Conservation (phyloP, 2,888 invertebrate genomes). For the Oligia strigilis region DNA sequence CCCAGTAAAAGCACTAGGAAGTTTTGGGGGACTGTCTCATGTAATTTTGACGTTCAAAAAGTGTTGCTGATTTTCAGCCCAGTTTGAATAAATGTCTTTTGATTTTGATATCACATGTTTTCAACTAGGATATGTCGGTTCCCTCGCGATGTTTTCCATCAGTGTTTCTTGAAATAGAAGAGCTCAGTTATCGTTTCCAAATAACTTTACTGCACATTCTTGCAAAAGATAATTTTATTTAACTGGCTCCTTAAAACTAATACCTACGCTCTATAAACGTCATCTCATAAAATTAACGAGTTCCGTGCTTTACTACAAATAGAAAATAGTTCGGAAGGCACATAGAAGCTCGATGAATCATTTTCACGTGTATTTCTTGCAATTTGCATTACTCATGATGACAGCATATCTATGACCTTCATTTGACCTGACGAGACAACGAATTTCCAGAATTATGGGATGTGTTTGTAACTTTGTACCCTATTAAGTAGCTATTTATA, state of each 20-base stretch:
- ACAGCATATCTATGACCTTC: slow-evolving; percentile 20
- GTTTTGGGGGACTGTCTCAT: background rate
- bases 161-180: background rate
- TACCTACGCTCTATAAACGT: slow-evolving; percentile 21
- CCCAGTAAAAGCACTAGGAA: background rate
- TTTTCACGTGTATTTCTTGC: slow-evolving; percentile 16
- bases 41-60: background rate
- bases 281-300: slow-evolving; percentile 34
- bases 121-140: background rate
- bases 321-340: slow-evolving; percentile 15
- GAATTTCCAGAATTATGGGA: slow-evolving; percentile 28
- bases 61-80: background rate
- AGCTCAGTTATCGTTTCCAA: background rate
- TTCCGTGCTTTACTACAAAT: slow-evolving; percentile 16
- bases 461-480: background rate
- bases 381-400: slow-evolving; percentile 25
- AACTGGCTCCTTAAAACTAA: slow-evolving; percentile 36
- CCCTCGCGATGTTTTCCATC: background rate
- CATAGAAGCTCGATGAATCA: slow-evolving; percentile 26
- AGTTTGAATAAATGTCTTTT: background rate
- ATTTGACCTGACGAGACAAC: slow-evolving; percentile 3
- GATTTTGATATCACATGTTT: background rate
- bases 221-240: slow-evolving; percentile 37
- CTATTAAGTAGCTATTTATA: background rate
- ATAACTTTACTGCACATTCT: background rate